A percentile compares a stretch with the other conserved stretches of the same genome.
Evolutionary conservation across 2,113 vertebrate genomes (phyloP).

Genomic region (Sula dactylatra): DNA sequence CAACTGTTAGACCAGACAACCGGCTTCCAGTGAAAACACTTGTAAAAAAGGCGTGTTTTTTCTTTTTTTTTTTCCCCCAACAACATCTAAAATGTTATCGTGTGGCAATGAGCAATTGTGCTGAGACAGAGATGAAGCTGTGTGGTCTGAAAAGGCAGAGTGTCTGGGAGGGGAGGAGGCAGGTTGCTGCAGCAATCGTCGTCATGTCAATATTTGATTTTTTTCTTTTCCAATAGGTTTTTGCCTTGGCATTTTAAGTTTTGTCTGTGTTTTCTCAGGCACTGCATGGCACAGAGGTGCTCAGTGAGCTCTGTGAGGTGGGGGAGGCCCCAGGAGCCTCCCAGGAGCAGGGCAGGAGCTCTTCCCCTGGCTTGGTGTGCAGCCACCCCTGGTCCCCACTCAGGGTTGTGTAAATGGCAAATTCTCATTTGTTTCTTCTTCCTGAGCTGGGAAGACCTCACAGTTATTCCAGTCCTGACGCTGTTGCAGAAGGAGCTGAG

Average conservation of each 20-base stretch:
- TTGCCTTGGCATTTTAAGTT: not conserved
- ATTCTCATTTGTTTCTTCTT: not conserved
- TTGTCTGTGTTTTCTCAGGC: not conserved
- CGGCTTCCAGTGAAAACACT: slow-evolving; percentile 7
- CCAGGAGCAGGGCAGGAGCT: not conserved
- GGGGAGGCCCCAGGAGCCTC: not conserved
- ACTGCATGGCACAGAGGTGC: not conserved
- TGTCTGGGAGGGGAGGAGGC: not conserved
- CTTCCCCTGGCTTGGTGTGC: not conserved
- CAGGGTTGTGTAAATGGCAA: not conserved
- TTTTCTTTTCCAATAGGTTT: not conserved
- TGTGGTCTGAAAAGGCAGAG: not conserved
- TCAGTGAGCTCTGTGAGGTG: not conserved
- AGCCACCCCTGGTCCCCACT: not conserved
- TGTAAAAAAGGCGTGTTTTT: not conserved
- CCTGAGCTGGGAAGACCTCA: not conserved
- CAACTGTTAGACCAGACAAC: not conserved
- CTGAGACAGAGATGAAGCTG: not conserved
- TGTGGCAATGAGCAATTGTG: not conserved
- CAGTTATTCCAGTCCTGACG: not conserved
- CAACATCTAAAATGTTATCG: not conserved
- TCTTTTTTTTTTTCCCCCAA: not conserved
- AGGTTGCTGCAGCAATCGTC: not conserved
- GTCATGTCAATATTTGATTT: not conserved
- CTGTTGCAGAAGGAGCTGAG: not conserved